These are phyloP conservation scores for Coluber constrictor DNA, from an alignment of 2,797 vertebrate genomes.

Conservation along the genomic window DNA sequence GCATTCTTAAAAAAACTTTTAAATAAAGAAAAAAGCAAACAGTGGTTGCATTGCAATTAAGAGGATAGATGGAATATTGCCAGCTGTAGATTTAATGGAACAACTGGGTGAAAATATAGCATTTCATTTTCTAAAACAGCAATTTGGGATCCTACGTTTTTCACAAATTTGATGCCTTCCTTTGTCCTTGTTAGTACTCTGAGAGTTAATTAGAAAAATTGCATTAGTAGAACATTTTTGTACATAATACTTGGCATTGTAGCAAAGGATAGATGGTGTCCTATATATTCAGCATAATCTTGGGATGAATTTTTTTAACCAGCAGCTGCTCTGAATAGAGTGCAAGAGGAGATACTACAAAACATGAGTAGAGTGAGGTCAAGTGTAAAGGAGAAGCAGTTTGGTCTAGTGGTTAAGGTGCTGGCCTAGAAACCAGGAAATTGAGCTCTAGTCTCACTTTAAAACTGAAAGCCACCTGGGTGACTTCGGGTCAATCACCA, in stretches of 20 bases:
- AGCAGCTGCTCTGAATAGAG: not conserved
- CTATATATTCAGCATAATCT: not conserved
- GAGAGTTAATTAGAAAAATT: not conserved
- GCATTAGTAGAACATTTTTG: not conserved
- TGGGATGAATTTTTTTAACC: not conserved
- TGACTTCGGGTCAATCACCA: not conserved
- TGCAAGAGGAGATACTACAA: not conserved
- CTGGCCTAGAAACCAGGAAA: not conserved
- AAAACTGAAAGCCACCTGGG: not conserved
- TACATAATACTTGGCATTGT: not conserved
- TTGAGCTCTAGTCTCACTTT: not conserved
- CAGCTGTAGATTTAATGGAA: not conserved
- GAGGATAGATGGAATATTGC: not conserved
- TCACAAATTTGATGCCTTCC: not conserved
- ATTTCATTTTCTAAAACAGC: not conserved
- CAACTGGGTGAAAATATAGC: not conserved
- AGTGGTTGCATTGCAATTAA: not conserved
- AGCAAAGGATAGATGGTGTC: not conserved
- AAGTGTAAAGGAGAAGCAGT: not conserved
- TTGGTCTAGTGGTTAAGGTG: not conserved
- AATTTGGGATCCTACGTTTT: not conserved
- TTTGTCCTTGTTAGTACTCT: not conserved
- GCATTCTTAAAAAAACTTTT: not conserved
- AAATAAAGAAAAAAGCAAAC: not conserved
- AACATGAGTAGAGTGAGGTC: not conserved